Evolutionary conservation across 1,140 invertebrate genomes (phyloP), one percentile per base, ranked within the genome.

Genomic region (Cydia splendana): DNA sequence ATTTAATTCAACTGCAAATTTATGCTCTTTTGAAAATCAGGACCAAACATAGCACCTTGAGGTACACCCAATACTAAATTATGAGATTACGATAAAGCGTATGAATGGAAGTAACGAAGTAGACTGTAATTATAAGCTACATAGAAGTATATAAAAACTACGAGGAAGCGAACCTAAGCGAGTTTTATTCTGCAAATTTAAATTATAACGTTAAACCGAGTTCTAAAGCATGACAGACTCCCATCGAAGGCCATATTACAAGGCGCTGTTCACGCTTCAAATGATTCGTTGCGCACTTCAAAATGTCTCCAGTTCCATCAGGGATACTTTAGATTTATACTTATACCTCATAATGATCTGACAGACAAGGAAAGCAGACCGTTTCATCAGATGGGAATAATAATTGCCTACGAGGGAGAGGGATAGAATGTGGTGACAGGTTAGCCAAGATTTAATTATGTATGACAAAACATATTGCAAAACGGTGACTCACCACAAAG

Each of bases 401-500:
- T 13, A 45, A 45, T 45, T 10, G 45, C 1, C 13, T 15, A 48
- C 12, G 45, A 48, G 12, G 12, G 45, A 48, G 45, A 13, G 42
- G 3, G 12, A 48, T 48, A 48, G 45, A 48, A 53, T 18, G 51
- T 53, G 67, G 67, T 71, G 67, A 71, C 67, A 38, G 67, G 67
- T 71, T 71, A 12, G 67, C 67, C 67, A 71, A 71, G 38, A 71
- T 71, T 71, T 71, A 71, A 71, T 71, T 71, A 71, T 38, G 67
- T 71, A 42, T 42, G 67, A 42, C 67, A 20, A 71, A 71, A 71
- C 67, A 24, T 71, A 42, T 71, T 71, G 67, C 67, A 71, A 71
- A 45, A 71, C 24, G 38, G 34, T 71, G 38, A 71, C n/a, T 71
- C 67, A 71, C 67, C n/a, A 71, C 67, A 45, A 71, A 71, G 34